Evolutionary conservation across 2,797 vertebrate species (phyloP), one percentile per base, ranked within the genome.

Genomic region (Loriculus beryllinus): DNA sequence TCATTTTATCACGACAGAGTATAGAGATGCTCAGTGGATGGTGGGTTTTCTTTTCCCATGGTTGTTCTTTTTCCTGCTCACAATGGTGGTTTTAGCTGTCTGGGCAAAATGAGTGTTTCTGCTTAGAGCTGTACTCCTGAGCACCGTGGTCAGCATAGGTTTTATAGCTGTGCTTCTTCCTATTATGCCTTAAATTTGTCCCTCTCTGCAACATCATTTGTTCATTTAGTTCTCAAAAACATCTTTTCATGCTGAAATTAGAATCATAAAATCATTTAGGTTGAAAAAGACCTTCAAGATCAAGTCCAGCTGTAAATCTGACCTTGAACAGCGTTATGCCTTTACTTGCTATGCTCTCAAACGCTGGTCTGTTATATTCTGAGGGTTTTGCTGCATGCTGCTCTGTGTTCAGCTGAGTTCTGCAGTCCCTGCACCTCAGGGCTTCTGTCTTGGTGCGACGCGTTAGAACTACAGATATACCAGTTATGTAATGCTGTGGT

Each of bases 371-470:
- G 13, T 80, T 62, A 20, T 2, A 7, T 47, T 71, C 35, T 19
- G 43, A 88, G 69, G 49, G 54, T 17, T 88, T 92, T 86, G 10
- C 42, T 74, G 48, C 37, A 4, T 31, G 11, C 43, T 83, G 3
- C 64, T 89, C 80, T 82, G 62, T 82, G n/a, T 70, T 82, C 71
- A 29, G 39, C 59, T 26, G 64, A 82, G 45, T 64, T 90, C 90
- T 90, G 90, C 82, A 87, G 84, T 93, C 71, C 72, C 76, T 93
- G 63, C 76, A 92, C 69, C 69, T 95, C 87, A 4, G 84, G 86
- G 79, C 91, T 91, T 92, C 78, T 95, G 33, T 75, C 92, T 94
- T 80, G 69, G 68, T 94, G 59, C 70, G 60, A 42, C 84, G 77
- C 12, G 2, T 72, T 77, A 79, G 75, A 84, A 51, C 81, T 92